A percentile compares a stretch with the other conserved stretches of the same genome.
Evolutionary conservation across 2,113 vertebrate genomes (phyloP).

Genomic region (Pluvialis apricaria): DNA sequence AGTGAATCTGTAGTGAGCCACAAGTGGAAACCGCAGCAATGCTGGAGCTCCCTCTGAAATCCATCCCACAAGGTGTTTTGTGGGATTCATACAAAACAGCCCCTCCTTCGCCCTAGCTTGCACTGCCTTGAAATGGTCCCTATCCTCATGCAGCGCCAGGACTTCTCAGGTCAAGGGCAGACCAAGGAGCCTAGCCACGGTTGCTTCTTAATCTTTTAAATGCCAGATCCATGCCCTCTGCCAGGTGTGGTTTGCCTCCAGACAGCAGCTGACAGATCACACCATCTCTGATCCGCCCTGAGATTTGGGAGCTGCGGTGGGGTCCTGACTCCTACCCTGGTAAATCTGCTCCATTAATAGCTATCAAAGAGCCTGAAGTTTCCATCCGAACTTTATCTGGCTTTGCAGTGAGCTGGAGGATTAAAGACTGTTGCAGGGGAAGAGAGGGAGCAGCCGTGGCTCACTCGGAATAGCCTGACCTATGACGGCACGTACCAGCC

Average conservation of each 20-base stretch:
- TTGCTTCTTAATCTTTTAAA: background rate
- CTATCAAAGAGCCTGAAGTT: constrained; percentile 58
- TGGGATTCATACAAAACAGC: background rate
- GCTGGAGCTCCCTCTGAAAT: background rate
- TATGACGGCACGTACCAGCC: background rate
- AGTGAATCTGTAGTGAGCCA: background rate
- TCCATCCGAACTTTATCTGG: constrained; percentile 56
- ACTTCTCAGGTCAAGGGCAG: constrained; percentile 24
- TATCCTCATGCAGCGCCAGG: background rate
- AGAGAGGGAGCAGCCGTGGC: background rate
- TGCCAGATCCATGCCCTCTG: background rate
- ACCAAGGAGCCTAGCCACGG: background rate
- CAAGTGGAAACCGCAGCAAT: background rate
- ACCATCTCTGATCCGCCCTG: background rate
- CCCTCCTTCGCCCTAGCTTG: background rate
- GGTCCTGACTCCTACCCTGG: constrained; percentile 4
- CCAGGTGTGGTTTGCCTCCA: background rate
- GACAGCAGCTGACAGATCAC: constrained; percentile 39
- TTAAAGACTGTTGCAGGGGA: background rate
- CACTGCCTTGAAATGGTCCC: background rate
- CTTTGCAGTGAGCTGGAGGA: constrained; percentile 55
- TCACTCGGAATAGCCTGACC: constrained; percentile 57
- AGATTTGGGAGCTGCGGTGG: background rate
- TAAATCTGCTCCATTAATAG: constrained; percentile 65
- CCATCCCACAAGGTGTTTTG: background rate